Evolutionary conservation across 1,140 invertebrate species (phyloP), one percentile per base, ranked within the genome.

Genomic region (Pogonus chalceus): DNA sequence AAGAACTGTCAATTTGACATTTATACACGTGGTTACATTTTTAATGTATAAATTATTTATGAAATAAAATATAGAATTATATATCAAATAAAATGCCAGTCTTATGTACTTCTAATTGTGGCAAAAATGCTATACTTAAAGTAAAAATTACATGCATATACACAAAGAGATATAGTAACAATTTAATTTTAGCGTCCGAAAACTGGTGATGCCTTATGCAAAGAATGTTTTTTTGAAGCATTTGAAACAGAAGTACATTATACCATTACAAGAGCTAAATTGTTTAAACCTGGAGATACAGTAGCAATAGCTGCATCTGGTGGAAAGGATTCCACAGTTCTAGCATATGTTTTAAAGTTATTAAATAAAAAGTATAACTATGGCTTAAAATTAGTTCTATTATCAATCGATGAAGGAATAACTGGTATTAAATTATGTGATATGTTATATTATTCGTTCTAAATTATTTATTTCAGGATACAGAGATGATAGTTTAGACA

Each of bases 391-490:
- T 75, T 99, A 22, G 80, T 94, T 56, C 75, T 99, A 21, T 74
- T 99, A 31, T 99, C 96, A 0, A 93, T 99, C 52, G 96, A 99
- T 72, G 96, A 99, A 81, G 96, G 96, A 59, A 99, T 99, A 55
- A 93, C 91, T 56, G 85, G 84, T 69, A n/a, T n/a, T n/a, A n/a
- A n/a, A n/a, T 49, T 31, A 7, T 0, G 16, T 23, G 20, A 52
- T 49, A 20, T 9, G 0, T 7, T 0, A 35, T 51, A 9, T 31
- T 16, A 31, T 23, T 24, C 53, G 22, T 56, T 18, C n/a, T 56
- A 16, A 56, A 57, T 18, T 58, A 68, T 7, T 7, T 31, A 31
- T 31, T 66, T 50, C 55, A 78, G 96, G 96, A 1, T 99, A 98
- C 66, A 75, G 97, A 60, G 96, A 99, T 76, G 96, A 99, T 70